A percentile compares a stretch with the other conserved stretches of the same genome.
Conservation (phyloP, 2,888 invertebrate genomes). For the Ctena decussata region DNA sequence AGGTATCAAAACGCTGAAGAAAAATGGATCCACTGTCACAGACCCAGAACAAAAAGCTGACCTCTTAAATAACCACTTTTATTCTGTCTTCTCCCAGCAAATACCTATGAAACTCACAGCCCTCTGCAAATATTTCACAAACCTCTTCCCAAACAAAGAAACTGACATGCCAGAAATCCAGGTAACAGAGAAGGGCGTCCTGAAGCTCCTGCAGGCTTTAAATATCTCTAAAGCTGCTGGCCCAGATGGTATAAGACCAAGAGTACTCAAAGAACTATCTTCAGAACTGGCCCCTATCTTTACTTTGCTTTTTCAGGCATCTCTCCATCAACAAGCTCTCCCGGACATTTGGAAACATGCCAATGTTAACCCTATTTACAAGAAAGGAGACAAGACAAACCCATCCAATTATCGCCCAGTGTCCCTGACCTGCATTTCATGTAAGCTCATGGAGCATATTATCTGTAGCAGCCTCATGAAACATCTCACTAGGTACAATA, state of each 20-base stretch:
- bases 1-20: constrained; percentile 7
- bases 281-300: constrained; percentile 5
- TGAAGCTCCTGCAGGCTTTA: not conserved
- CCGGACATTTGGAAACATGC: constrained; percentile 17
- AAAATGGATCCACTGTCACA: constrained; percentile 1
- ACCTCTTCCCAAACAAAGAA: not conserved
- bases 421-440: constrained; percentile 6
- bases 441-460: not conserved
- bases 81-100: not conserved
- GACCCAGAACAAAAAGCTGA: not conserved
- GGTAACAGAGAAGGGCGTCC: not conserved
- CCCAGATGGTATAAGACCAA: not conserved
- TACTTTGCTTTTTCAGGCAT: not conserved
- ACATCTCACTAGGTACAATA: not conserved
- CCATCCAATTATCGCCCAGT: not conserved
- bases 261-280: not conserved
- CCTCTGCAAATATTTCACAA: not conserved
- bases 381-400: constrained; percentile 5
- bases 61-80: not conserved
- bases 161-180: not conserved
- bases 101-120: constrained; percentile 5
- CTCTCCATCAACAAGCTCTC: constrained; percentile 3
- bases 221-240: not conserved
- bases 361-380: constrained; percentile 17
- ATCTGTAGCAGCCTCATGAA: constrained; percentile 3